These are phyloP conservation scores for Galago senegalensis DNA, from an alignment of 2,797 vertebrate species.

Conservation along the genomic window DNA sequence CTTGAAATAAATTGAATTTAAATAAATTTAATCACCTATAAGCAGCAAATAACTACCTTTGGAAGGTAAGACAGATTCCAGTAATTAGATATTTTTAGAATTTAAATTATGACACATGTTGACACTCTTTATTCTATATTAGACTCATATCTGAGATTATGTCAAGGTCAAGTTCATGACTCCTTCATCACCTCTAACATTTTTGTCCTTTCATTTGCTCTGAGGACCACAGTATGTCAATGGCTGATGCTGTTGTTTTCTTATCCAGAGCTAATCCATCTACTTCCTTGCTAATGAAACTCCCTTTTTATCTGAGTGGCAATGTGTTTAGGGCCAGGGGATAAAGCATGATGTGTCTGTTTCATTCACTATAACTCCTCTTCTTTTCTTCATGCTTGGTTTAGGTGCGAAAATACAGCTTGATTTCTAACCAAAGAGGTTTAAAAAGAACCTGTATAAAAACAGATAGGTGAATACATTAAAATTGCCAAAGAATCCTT, in stretches of 20 bases:
- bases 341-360: neutral
- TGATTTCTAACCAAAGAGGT: conserved; percentile 15
- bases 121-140: neutral
- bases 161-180: conserved; percentile 1
- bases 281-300: neutral
- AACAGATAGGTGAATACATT: neutral
- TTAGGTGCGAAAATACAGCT: neutral
- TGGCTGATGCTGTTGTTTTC: neutral
- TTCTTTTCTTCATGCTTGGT: neutral
- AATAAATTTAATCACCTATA: neutral
- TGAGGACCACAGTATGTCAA: neutral
- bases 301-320: neutral
- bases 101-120: neutral
- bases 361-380: neutral
- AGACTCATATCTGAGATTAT: neutral
- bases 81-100: neutral
- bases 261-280: neutral
- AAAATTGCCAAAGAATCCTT: neutral
- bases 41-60: neutral
- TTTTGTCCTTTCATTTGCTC: neutral
- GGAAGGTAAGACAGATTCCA: neutral
- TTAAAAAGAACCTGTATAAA: neutral
- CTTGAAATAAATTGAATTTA: conserved; percentile 31
- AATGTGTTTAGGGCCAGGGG: neutral
- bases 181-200: neutral